Conservation (phyloP, 2,797 vertebrate species). For the Oreochromis grahami region DNA sequence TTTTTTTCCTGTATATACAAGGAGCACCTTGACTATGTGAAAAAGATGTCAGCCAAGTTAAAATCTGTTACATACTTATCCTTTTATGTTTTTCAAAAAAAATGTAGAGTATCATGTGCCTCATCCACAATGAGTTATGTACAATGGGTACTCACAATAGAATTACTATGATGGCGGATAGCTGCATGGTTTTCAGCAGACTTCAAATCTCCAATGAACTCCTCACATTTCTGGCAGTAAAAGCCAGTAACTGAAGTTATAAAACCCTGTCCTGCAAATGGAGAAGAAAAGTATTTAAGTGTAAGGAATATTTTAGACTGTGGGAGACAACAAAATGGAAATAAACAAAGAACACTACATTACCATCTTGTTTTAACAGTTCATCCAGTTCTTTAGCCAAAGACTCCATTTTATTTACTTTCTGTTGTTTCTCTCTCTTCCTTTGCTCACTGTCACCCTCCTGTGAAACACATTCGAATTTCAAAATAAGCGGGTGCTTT, state of each 20-base stretch:
- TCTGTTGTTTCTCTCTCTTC: slow-evolving; percentile 77
- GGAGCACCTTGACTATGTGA: neutral
- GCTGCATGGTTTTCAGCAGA: slow-evolving; percentile 84
- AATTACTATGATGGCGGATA: slow-evolving; percentile 72
- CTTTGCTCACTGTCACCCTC: slow-evolving; percentile 74
- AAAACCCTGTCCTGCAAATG: slow-evolving; percentile 81
- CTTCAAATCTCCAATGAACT: slow-evolving; percentile 88
- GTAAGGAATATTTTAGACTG: accelerated
- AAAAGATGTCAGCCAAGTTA: neutral
- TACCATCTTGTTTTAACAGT: slow-evolving; percentile 89
- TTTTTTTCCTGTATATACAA: accelerated
- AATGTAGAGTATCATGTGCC: neutral
- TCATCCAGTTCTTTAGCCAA: slow-evolving; percentile 86
- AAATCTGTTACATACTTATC: neutral
- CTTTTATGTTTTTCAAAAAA: neutral
- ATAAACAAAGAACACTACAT: neutral
- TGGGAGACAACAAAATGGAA: neutral
- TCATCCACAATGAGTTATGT: neutral
- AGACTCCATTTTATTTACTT: slow-evolving; percentile 82
- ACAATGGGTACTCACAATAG: slow-evolving; percentile 69
- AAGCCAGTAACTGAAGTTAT: slow-evolving; percentile 89
- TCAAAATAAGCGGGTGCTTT: neutral
- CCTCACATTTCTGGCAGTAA: slow-evolving; percentile 93
- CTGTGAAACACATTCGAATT: slow-evolving; percentile 5
- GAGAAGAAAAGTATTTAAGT: neutral